Evolutionary conservation across 2,113 vertebrate species (phyloP).

Genomic region (Acanthisitta chloris): DNA sequence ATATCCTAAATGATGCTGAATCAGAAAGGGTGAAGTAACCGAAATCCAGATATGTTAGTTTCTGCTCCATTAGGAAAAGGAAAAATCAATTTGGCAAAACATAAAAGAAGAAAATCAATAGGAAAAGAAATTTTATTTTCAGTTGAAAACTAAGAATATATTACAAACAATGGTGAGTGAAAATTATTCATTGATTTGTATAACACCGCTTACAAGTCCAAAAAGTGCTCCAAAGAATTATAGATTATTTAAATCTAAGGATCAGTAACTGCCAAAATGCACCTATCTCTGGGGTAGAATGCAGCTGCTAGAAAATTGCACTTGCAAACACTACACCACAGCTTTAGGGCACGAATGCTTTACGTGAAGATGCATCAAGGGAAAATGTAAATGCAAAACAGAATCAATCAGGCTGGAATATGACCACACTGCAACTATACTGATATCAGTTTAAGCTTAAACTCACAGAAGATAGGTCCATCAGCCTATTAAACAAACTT

Average conservation of each 20-base stretch:
- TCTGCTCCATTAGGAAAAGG: slow-evolving; percentile 77
- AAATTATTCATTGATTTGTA: slow-evolving; percentile 79
- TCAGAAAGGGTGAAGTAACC: slow-evolving; percentile 66
- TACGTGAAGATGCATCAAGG: slow-evolving; percentile 26
- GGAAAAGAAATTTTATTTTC: slow-evolving; percentile 78
- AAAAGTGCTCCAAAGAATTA: slow-evolving; percentile 72
- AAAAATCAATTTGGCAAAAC: slow-evolving; percentile 79
- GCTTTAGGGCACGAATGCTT: slow-evolving; percentile 5
- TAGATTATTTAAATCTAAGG: slow-evolving; percentile 53
- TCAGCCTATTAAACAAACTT: slow-evolving; percentile 16
- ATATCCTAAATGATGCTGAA: slow-evolving; percentile 32
- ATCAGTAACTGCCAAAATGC: slow-evolving; percentile 7
- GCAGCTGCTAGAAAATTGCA: neutral
- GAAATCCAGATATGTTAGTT: slow-evolving; percentile 72
- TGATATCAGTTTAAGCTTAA: slow-evolving; percentile 10
- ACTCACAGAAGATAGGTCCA: neutral
- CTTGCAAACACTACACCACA: neutral
- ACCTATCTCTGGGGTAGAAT: slow-evolving; percentile 5
- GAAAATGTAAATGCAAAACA: slow-evolving; percentile 34
- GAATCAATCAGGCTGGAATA: slow-evolving; percentile 38
- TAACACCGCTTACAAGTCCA: slow-evolving; percentile 72
- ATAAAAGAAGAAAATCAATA: slow-evolving; percentile 80
- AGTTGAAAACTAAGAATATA: slow-evolving; percentile 71
- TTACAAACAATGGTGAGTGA: slow-evolving; percentile 73
- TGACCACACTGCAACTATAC: neutral